These are phyloP conservation scores for Grallaria varia DNA, from an alignment of 2,113 vertebrate species.

Conservation along the genomic window DNA sequence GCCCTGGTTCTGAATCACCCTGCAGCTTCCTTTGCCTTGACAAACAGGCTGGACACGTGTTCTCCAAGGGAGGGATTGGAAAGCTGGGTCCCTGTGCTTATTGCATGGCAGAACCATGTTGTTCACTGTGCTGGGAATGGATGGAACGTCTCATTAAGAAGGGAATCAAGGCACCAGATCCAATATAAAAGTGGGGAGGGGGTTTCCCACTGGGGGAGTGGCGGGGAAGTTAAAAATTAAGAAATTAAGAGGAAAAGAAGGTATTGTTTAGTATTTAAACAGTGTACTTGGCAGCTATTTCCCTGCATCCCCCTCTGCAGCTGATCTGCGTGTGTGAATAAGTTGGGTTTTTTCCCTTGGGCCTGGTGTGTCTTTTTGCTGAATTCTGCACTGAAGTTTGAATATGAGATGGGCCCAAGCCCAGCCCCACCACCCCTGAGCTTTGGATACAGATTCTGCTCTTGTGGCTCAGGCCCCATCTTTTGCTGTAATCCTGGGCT, in stretches of 20 bases:
- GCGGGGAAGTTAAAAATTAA: accelerated
- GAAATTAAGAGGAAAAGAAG: neutral
- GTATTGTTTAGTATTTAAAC: neutral
- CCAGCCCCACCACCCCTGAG: neutral
- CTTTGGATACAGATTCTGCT: neutral
- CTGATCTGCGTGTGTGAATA: neutral
- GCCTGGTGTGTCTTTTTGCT: neutral
- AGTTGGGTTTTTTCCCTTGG: neutral
- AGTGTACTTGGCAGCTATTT: neutral
- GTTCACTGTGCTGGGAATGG: neutral
- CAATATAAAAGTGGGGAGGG: neutral
- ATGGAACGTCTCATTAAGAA: neutral
- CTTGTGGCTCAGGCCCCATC: neutral
- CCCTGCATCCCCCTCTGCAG: neutral
- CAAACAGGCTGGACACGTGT: neutral
- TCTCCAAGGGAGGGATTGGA: neutral
- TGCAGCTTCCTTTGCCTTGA: neutral
- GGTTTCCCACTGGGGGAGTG: neutral
- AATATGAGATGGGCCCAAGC: neutral
- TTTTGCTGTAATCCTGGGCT: neutral
- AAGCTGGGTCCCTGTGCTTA: neutral
- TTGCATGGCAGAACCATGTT: neutral
- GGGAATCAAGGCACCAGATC: neutral
- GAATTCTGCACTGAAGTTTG: slow-evolving; percentile 1
- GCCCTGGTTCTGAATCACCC: neutral